These are phyloP conservation scores for Heterodera carotae DNA, from an alignment of 1,140 invertebrate genomes.

Conservation along the genomic window DNA sequence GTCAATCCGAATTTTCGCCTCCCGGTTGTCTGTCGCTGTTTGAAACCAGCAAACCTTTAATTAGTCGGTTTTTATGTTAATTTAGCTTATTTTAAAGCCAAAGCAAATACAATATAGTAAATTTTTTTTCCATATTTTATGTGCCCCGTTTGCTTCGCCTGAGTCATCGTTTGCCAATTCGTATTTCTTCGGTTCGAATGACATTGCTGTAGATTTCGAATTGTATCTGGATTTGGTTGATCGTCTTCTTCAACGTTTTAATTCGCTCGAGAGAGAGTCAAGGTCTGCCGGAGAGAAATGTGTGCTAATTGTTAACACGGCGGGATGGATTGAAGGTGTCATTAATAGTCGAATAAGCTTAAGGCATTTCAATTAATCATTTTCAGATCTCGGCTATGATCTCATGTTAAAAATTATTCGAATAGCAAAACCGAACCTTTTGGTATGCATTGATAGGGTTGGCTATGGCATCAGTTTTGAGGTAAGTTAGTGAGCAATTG, in stretches of 20 bases:
- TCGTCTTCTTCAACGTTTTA: conserved; percentile 12
- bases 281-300: conserved; percentile 28
- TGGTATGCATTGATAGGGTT: conserved; percentile 29
- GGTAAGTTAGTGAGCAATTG: conserved; percentile 15
- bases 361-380: conserved; percentile 7
- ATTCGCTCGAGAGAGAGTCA: not conserved
- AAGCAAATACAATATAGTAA: not conserved
- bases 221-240: conserved; percentile 41
- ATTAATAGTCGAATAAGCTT: no score
- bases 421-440: conserved; percentile 16
- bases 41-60: conserved; percentile 36
- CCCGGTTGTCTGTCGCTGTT: conserved; percentile 36
- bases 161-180: conserved; percentile 25
- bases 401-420: conserved; percentile 31
- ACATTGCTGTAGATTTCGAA: conserved; percentile 17
- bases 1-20: conserved; percentile 38
- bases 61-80: conserved; percentile 28
- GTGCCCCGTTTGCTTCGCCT: conserved; percentile 33
- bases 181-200: conserved; percentile 39
- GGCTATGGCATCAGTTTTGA: conserved; percentile 14
- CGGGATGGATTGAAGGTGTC: conserved; percentile 44
- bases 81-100: no score
- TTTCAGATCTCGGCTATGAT: conserved; percentile 32
- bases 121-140: conserved; percentile 22
- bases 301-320: conserved; percentile 38